These are phyloP conservation scores for Apodemia zela DNA, from an alignment of 2,888 invertebrate genomes.

Conservation along the genomic window DNA sequence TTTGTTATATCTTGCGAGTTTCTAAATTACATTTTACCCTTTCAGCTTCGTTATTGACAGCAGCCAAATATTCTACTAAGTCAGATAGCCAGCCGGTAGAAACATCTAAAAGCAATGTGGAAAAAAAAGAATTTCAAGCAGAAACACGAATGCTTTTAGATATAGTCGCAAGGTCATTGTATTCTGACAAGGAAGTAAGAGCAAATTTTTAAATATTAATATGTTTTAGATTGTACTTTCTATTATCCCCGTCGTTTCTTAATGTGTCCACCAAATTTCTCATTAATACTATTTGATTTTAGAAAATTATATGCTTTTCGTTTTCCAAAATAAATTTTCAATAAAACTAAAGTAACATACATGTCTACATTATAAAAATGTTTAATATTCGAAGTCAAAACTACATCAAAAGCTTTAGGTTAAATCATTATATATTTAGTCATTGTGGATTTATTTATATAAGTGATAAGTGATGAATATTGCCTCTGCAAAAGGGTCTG, in stretches of 20 bases:
- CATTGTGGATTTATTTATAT: no score
- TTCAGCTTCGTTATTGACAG: slow-evolving; percentile 25
- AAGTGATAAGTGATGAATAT: no score
- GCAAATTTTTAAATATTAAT: not conserved
- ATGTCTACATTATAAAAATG: no score
- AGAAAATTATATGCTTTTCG: no score
- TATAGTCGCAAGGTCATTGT: slow-evolving; percentile 97
- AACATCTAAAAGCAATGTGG: slow-evolving; percentile 79
- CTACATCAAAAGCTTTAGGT: no score
- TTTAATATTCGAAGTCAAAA: no score
- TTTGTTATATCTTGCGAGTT: not conserved
- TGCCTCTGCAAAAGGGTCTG: no score
- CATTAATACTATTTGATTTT: no score
- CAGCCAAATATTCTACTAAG: slow-evolving; percentile 42
- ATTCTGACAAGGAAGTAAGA: slow-evolving; percentile 96
- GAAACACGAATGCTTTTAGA: slow-evolving; percentile 97
- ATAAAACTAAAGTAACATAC: no score
- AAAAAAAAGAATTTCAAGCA: slow-evolving; percentile 96
- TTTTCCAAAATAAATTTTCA: no score
- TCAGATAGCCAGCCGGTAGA: slow-evolving; percentile 52
- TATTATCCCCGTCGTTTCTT: no score
- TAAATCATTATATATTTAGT: no score
- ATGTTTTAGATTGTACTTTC: not conserved
- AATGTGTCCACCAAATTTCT: not conserved
- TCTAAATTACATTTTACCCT: slow-evolving; percentile 13